Percentiles rank a stretch among this genome's conserved stretches.
These are phyloP conservation scores for Pollenia labialis DNA, from an alignment of 2,888 invertebrate genomes.

Conservation along the genomic window DNA sequence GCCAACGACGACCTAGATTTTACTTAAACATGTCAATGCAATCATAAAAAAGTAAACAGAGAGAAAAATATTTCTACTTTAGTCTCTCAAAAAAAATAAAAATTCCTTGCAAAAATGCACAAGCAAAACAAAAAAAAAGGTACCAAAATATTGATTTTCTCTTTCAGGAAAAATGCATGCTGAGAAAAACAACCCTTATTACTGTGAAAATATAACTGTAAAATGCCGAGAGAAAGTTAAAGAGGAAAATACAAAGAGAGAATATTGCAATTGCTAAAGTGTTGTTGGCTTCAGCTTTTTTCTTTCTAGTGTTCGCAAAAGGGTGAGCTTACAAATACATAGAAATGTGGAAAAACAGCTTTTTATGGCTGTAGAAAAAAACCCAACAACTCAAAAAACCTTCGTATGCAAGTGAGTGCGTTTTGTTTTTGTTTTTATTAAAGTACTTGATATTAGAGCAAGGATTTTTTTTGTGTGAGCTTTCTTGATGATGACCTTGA, in stretches of 20 bases:
- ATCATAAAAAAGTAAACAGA: not conserved
- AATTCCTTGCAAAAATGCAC: conserved; percentile 23
- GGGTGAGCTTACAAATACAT: conserved; percentile 8
- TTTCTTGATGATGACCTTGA: conserved; percentile 76
- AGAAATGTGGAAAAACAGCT: not conserved
- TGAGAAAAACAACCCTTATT: conserved; percentile 31
- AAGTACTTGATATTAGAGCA: conserved; percentile 54
- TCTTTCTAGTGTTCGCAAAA: not conserved
- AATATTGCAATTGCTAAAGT: not conserved
- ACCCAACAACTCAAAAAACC: not conserved
- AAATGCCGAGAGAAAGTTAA: not conserved
- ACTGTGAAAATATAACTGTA: not conserved
- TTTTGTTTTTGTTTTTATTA: conserved; percentile 33
- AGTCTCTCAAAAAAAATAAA: not conserved
- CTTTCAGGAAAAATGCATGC: conserved; percentile 26
- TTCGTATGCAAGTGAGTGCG: conserved; percentile 17
- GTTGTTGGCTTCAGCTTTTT: conserved; percentile 22
- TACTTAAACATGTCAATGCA: not conserved
- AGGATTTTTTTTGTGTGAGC: conserved; percentile 45
- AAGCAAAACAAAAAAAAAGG: conserved; percentile 11
- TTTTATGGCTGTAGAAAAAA: not conserved
- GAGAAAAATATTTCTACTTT: conserved; percentile 1
- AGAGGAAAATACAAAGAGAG: not conserved
- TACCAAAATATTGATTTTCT: conserved; percentile 48
- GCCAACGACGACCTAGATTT: conserved; percentile 63